phyloP scores from a whole-genome alignment of 2,113 vertebrate species.

The Myrmecophaga tridactyla region DNA sequence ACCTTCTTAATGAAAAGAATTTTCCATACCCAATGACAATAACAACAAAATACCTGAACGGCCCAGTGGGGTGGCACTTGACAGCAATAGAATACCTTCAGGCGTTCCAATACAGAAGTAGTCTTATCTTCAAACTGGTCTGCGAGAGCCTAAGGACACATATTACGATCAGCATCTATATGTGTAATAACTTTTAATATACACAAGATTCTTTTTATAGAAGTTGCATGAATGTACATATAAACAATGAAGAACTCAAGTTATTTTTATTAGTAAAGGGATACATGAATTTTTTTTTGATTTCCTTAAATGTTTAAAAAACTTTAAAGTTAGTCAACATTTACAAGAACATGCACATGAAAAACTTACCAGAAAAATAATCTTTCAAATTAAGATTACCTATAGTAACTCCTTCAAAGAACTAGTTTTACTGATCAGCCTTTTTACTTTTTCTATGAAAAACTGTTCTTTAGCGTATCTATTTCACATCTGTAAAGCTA shows the following conservation, averaged over 20 bases:
- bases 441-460: slow-evolving; percentile 43
- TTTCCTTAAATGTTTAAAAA: neutral
- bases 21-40: slow-evolving; percentile 14
- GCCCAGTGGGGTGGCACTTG: slow-evolving; percentile 91
- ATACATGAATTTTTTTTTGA: neutral
- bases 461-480: neutral
- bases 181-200: neutral
- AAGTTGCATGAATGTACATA: neutral
- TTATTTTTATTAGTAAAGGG: neutral
- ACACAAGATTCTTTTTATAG: neutral
- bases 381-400: slow-evolving; percentile 11
- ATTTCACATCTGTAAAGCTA: neutral
- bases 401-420: slow-evolving; percentile 9
- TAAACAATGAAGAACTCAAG: slow-evolving; percentile 29
- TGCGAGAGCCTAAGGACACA: slow-evolving; percentile 84
- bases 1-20: neutral
- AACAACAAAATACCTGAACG: slow-evolving; percentile 87
- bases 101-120: slow-evolving; percentile 87
- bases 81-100: slow-evolving; percentile 96
- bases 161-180: slow-evolving; percentile 15
- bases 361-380: neutral
- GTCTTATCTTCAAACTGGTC: slow-evolving; percentile 91
- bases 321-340: neutral
- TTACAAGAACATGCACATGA: neutral
- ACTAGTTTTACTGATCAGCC: neutral